phyloP scores from a whole-genome alignment of 2,888 invertebrate species.

The Desoria tigrina region DNA sequence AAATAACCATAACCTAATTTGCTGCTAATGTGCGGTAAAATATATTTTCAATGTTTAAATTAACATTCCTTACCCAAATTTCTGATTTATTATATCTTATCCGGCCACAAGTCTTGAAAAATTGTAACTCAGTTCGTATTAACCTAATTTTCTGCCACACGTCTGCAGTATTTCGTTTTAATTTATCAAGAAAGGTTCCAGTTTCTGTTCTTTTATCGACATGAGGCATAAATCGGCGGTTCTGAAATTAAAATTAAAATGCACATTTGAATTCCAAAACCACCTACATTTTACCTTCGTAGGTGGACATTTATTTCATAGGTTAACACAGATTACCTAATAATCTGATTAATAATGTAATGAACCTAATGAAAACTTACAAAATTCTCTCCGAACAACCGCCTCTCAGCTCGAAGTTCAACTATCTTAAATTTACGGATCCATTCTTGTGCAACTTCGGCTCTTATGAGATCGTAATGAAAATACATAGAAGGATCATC shows the following conservation, averaged over 20 bases:
- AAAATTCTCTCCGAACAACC: conserved; percentile 20
- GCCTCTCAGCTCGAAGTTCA: background rate
- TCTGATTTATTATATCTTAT: background rate
- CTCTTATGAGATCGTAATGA: conserved; percentile 25
- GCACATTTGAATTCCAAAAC: too few relatives aligned
- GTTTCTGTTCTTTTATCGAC: conserved; percentile 19
- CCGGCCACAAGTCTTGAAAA: background rate
- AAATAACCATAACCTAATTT: background rate
- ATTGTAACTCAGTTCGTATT: conserved; percentile 11
- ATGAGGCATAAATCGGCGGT: conserved; percentile 5
- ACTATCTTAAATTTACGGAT: conserved; percentile 22
- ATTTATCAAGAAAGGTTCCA: conserved; percentile 29
- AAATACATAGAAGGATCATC: conserved; percentile 6
- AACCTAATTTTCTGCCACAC: conserved; percentile 11
- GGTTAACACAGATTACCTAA: too few relatives aligned
- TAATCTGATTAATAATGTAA: too few relatives aligned
- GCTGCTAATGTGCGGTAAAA: background rate
- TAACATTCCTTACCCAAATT: background rate
- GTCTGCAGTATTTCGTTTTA: background rate
- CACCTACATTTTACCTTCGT: too few relatives aligned
- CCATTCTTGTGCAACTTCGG: conserved; percentile 36
- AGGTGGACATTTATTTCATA: too few relatives aligned
- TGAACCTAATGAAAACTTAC: too few relatives aligned
- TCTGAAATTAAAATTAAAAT: conserved; percentile 8
- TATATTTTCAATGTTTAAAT: background rate